Percentiles rank a stretch among this genome's conserved stretches.
Evolutionary conservation across 2,113 vertebrate genomes (phyloP).

Genomic region (Tetrax tetrax): DNA sequence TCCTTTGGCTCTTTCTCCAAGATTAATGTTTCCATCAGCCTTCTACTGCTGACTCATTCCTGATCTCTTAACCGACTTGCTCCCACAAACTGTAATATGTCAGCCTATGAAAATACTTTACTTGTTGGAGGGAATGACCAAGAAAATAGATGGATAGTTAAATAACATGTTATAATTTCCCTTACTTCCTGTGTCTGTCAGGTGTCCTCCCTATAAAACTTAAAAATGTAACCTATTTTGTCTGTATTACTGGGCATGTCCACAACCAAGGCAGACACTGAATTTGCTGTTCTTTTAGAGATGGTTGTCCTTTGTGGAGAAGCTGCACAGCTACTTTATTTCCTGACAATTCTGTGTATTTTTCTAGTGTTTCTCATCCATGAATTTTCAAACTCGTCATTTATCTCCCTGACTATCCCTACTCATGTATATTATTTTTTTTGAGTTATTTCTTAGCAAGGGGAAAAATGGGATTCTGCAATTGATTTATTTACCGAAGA

Average conservation of each 20-base stretch:
- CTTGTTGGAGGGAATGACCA: not conserved
- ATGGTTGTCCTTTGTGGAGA: not conserved
- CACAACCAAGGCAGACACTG: not conserved
- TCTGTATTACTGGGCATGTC: not conserved
- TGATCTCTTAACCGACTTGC: constrained; percentile 33
- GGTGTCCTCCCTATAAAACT: not conserved
- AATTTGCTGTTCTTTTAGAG: not conserved
- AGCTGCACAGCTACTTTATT: not conserved
- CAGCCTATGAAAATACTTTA: constrained; percentile 4
- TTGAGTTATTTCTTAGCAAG: not conserved
- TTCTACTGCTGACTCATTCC: constrained; percentile 47
- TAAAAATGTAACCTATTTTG: not conserved
- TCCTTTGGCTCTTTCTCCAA: constrained; percentile 32
- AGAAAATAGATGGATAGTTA: constrained; percentile 12
- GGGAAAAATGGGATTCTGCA: constrained; percentile 1
- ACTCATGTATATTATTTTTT: not conserved
- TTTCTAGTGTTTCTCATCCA: constrained; percentile 12
- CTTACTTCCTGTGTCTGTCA: not conserved
- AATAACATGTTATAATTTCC: not conserved
- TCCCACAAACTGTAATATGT: constrained; percentile 11
- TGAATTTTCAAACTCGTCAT: constrained; percentile 2
- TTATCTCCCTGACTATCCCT: not conserved
- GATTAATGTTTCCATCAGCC: constrained; percentile 43
- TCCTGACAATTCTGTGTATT: not conserved
- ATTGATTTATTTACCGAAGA: not conserved